phyloP scores from a whole-genome alignment of 2,888 invertebrate genomes.

The Idaea aversata region DNA sequence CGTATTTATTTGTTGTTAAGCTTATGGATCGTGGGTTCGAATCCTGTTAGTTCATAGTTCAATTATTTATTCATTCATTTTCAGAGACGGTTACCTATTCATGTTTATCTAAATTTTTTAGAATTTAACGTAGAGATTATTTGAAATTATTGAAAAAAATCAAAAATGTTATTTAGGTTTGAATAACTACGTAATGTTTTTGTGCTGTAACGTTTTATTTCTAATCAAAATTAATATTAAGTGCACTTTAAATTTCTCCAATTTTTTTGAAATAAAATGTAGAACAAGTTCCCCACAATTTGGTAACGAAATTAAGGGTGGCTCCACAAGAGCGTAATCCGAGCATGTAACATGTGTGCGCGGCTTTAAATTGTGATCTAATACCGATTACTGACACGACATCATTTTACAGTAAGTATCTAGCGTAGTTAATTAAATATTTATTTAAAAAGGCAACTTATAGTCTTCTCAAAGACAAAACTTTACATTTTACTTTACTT shows the following conservation, averaged over 20 bases:
- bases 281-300: slow-evolving; percentile 37
- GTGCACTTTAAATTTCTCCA: not conserved
- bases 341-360: slow-evolving; percentile 66
- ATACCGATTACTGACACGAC: slow-evolving; percentile 69
- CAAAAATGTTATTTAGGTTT: too few species aligned
- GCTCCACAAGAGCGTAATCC: slow-evolving; percentile 55
- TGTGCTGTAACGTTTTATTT: too few species aligned
- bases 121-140: too few species aligned
- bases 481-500: too few species aligned
- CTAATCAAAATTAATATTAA: too few species aligned
- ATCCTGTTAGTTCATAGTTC: not conserved
- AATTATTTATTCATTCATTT: not conserved
- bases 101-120: too few species aligned
- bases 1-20: not conserved
- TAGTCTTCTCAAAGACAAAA: too few species aligned
- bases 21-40: not conserved
- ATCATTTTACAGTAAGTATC: not conserved
- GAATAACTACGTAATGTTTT: too few species aligned
- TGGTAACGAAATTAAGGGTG: slow-evolving; percentile 45
- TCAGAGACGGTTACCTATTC: not conserved
- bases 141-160: too few species aligned
- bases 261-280: not conserved
- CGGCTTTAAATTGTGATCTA: slow-evolving; percentile 74
- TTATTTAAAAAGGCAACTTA: too few species aligned
- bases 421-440: not conserved